These are phyloP conservation scores for Prunella himalayana DNA, from an alignment of 2,113 vertebrate genomes.

Conservation along the genomic window DNA sequence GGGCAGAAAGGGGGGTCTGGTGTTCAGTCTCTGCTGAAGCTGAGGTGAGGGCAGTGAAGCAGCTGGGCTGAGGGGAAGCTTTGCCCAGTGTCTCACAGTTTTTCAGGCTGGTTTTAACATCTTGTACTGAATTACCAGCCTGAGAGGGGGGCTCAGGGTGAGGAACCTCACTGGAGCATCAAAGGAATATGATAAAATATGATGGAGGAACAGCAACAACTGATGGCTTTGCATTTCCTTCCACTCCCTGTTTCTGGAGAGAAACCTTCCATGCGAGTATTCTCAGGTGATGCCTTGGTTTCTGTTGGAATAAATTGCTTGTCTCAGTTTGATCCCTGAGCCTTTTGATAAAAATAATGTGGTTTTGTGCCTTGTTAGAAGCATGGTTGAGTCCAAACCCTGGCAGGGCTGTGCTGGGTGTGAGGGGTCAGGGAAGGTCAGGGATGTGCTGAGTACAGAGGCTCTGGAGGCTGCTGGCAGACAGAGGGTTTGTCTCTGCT, in stretches of 20 bases:
- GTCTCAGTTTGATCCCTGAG: neutral
- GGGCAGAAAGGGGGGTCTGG: neutral
- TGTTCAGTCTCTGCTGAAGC: neutral
- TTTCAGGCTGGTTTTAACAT: neutral
- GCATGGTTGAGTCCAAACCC: neutral
- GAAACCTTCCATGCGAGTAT: neutral
- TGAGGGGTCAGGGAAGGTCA: neutral
- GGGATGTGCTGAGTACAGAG: neutral
- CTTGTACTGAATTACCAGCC: neutral
- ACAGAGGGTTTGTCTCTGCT: neutral
- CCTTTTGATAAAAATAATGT: neutral
- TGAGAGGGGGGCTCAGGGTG: neutral
- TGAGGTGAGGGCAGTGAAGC: neutral
- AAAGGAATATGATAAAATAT: neutral
- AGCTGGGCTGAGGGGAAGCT: neutral
- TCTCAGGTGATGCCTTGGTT: neutral
- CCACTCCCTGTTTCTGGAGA: neutral
- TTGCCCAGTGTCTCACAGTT: accelerated
- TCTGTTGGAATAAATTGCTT: neutral
- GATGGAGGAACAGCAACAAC: neutral
- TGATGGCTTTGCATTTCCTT: neutral
- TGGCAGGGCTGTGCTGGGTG: neutral
- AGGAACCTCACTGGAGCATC: neutral
- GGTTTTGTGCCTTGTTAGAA: neutral
- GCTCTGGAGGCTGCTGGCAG: neutral